Evolutionary conservation across 2,888 invertebrate species (phyloP).

Genomic region (Liposcelis brunnea): DNA sequence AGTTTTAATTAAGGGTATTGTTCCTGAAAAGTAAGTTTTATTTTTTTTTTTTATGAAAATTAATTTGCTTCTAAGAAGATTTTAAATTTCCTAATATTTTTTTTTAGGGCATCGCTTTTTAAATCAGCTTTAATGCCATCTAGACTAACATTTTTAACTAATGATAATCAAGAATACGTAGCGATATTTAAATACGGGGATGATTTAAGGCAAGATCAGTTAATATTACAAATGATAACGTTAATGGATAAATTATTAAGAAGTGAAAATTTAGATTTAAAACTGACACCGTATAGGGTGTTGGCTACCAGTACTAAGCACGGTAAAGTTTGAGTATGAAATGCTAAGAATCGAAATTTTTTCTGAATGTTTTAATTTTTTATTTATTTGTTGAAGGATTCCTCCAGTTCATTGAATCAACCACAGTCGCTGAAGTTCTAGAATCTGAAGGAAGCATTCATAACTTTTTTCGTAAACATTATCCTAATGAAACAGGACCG

Average conservation of each 20-base stretch:
- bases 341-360: slow-evolving; percentile 3
- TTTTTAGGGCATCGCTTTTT: slow-evolving; percentile 59
- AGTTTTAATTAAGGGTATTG: slow-evolving; percentile 71
- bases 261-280: slow-evolving; percentile 89
- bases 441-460: slow-evolving; percentile 77
- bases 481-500: slow-evolving; percentile 72
- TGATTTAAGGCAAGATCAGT: slow-evolving; percentile 91
- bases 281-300: slow-evolving; percentile 88
- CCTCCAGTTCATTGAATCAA: slow-evolving; percentile 86
- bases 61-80: slow-evolving; percentile 8
- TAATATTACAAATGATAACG: slow-evolving; percentile 94
- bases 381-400: slow-evolving; percentile 38
- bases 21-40: slow-evolving; percentile 49
- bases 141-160: slow-evolving; percentile 70
- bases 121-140: slow-evolving; percentile 96
- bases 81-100: slow-evolving; percentile 10
- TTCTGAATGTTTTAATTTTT: neutral
- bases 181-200: slow-evolving; percentile 98
- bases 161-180: slow-evolving; percentile 67
- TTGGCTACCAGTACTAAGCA: slow-evolving; percentile 90
- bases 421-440: slow-evolving; percentile 80
- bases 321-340: slow-evolving; percentile 27
- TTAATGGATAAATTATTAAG: slow-evolving; percentile 92
- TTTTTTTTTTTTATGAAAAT: slow-evolving; percentile 9
- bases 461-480: slow-evolving; percentile 80